Evolutionary conservation across 2,113 vertebrate genomes (phyloP), one percentile per base, ranked within the genome.

Genomic region (Mastomys natalensis): DNA sequence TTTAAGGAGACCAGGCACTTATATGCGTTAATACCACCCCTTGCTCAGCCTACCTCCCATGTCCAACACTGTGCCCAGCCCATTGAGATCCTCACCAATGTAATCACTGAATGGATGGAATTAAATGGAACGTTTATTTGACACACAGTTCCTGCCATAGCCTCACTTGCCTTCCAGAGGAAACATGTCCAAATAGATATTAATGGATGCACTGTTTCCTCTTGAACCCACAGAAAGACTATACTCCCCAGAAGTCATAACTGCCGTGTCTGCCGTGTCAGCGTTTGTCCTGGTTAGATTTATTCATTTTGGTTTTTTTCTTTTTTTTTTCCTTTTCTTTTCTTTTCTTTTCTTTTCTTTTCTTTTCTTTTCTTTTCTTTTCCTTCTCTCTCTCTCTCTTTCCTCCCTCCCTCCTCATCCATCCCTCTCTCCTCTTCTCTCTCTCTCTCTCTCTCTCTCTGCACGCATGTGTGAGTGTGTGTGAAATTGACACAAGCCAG

Each of bases 181-280:
- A 64, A 40, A 51, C 12, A 37, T 24, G 12, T 58, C 21, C 29
- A 53, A 29, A 31, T 10, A 13, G 86, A 53, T 55, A 62, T 13
- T 19, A 24, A 70, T n/a, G 76, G 24, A 40, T 37, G 45, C 34
- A 17, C 7, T 4, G 4, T 51, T 40, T 45, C 53, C 24, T 51
- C 37, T 40, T 62, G 53, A 40, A 78, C 37, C 45, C 53, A 7
- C 64, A 88, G 40, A 31, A 85, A 76, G 48, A 88, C 64, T 85
- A 86, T 40, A 43, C 76, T 81, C 95, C 70, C 86, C 91, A 96
- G 43, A 5, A 45, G 81, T 55, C 45, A 7, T 37, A 86, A 16
- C 45, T 37, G 60, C 43, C 24, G 62, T 68, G 58, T 6, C 45
- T 37, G 60, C 43, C 24, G 62, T 68, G 58, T 6, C 15, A 85